Conservation (phyloP, 2,888 invertebrate species). For the Calameuta filiformis region DNA sequence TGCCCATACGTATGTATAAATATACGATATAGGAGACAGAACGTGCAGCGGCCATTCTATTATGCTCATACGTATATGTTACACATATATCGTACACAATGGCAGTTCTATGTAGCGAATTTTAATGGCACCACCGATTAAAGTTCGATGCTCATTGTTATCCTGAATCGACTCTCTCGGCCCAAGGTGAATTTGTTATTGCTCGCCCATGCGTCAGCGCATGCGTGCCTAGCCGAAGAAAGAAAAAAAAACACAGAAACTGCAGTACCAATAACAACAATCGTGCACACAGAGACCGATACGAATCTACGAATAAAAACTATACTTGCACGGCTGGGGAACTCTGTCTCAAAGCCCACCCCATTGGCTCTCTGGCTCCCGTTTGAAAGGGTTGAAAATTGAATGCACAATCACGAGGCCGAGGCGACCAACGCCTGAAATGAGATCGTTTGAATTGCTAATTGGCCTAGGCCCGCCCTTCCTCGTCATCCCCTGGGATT, state of each 20-base stretch:
- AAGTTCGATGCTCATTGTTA: neutral
- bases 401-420: constrained; percentile 22
- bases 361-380: neutral
- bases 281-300: neutral
- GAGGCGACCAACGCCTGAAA: constrained; percentile 8
- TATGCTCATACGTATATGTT: neutral
- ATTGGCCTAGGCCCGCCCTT: constrained; percentile 16
- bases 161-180: neutral
- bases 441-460: constrained; percentile 31
- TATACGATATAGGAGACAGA: neutral
- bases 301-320: neutral
- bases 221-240: neutral
- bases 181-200: neutral
- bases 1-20: neutral
- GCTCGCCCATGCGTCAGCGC: neutral
- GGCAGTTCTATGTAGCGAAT: neutral
- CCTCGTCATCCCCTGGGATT: neutral
- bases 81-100: neutral
- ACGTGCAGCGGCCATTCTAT: neutral
- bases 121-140: neutral
- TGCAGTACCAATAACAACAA: neutral
- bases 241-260: neutral
- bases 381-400: constrained; percentile 26
- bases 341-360: neutral
- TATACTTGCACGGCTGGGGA: neutral